These are phyloP conservation scores for Gymnoscopelus braueri DNA, from an alignment of 2,797 vertebrate species.

Conservation along the genomic window DNA sequence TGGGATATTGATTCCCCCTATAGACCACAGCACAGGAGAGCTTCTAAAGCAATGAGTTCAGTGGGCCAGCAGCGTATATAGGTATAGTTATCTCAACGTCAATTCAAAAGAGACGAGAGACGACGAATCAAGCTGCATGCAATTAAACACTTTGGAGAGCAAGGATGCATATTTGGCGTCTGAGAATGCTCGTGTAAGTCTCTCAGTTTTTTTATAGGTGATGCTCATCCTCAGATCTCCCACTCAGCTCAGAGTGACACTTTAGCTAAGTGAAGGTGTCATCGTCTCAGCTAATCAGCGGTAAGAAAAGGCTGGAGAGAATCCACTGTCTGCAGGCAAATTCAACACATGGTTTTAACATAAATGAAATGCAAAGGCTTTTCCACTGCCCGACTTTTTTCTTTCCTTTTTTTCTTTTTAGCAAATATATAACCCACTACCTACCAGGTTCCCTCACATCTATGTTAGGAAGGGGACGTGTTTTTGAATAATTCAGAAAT, in stretches of 20 bases:
- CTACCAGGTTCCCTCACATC: constrained; percentile 25
- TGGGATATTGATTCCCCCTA: constrained; percentile 56
- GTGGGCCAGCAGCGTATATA: constrained; percentile 6
- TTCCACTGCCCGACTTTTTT: neutral
- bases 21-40: constrained; percentile 19
- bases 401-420: neutral
- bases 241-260: neutral
- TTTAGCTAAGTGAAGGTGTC: constrained; percentile 1
- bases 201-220: neutral
- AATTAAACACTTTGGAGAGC: neutral
- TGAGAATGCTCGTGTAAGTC: neutral
- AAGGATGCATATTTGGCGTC: neutral
- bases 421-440: constrained; percentile 1
- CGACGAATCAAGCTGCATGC: neutral
- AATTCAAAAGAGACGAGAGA: constrained; percentile 6
- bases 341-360: constrained; percentile 3
- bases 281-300: constrained; percentile 15
- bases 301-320: constrained; percentile 11
- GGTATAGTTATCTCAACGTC: constrained; percentile 19
- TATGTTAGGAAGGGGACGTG: constrained; percentile 34
- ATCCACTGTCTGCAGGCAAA: neutral
- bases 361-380: constrained; percentile 21
- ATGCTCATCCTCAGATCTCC: neutral
- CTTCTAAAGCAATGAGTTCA: constrained; percentile 52
- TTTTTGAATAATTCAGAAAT: constrained; percentile 61